Evolutionary conservation across 2,113 vertebrate genomes (phyloP), one percentile per base, ranked within the genome.

Genomic region (Sturnus vulgaris): DNA sequence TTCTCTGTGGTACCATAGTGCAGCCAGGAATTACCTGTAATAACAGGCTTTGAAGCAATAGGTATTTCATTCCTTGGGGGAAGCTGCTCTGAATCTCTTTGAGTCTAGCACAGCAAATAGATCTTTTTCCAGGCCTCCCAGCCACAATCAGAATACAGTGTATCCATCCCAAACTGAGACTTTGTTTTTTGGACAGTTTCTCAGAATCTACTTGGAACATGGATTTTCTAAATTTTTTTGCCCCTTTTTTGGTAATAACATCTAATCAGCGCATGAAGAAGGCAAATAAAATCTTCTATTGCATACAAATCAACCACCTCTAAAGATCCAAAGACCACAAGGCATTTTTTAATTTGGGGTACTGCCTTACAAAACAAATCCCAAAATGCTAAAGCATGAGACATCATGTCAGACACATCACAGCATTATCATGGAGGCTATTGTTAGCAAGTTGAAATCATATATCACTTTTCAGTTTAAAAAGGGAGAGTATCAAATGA

Each of bases 381-480:
- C 6, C n/a, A 49, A 77, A 97, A 95, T 94, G 27, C 40, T 63
- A n/a, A 18, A 75, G 12, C 64, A n/a, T 85, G 55, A 89, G 77
- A 93, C 77, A 47, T 27, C 1, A 0, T 59, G 88, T 97, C 95
- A 97, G 96, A 95, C 95, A 95, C 76, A 86, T 85, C 89, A 66
- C 78, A 69, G 89, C 31, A 33, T 96, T 97, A 93, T 95, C 42
- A 28, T 79, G 69, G 91, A 81, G 97, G 90, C 59, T 33, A 23
- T 91, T 97, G 95, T 97, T 97, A 97, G 84, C 22, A 82, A 95
- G 79, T 14, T 97, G 86, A 97, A 97, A 95, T 97, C 89, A 88
- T 37, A 1, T 97, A 98, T 98, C 97, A 78, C 37, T 91, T 98
- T 98, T 97, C 97, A 92, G 64, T 96, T 97, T 96, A 96, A 98